phyloP scores from a whole-genome alignment of 2,888 invertebrate species.

The Sclerodermus sp. region DNA sequence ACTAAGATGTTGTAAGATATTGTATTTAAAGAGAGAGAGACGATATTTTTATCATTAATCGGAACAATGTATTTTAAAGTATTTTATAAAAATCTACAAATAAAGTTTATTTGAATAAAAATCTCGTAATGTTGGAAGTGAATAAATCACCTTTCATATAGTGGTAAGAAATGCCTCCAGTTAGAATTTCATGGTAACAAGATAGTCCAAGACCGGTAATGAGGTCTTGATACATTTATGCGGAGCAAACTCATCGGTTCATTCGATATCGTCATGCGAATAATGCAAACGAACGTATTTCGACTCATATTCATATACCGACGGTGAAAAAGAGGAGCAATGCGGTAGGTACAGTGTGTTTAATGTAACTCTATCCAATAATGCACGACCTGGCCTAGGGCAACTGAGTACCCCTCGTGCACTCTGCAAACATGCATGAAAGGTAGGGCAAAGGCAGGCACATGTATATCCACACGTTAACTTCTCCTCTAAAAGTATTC shows the following conservation, averaged over 20 bases:
- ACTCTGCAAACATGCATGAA: constrained; percentile 26
- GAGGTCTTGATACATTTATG: constrained; percentile 5
- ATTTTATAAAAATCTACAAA: no score
- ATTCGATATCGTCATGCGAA: constrained; percentile 18
- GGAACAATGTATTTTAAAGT: no score
- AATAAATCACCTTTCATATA: no score
- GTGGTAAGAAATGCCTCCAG: background rate
- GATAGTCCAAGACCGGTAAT: no score
- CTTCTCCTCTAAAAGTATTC: constrained; percentile 10
- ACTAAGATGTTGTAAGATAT: no score
- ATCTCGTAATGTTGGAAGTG: no score
- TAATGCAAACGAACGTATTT: constrained; percentile 4
- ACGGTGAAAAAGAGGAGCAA: constrained; percentile 19
- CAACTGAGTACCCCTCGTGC: constrained; percentile 28
- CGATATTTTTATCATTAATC: no score
- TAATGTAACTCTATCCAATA: constrained; percentile 57
- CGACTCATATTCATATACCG: constrained; percentile 1
- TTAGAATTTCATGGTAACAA: background rate
- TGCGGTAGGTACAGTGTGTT: constrained; percentile 38
- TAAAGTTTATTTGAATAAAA: no score
- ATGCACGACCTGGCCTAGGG: constrained; percentile 55
- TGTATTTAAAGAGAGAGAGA: no score
- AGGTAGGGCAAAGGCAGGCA: constrained; percentile 18
- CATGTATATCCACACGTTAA: background rate
- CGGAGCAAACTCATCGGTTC: constrained; percentile 10